phyloP scores from a whole-genome alignment of 2,888 invertebrate species.

The Orthosia gothica region DNA sequence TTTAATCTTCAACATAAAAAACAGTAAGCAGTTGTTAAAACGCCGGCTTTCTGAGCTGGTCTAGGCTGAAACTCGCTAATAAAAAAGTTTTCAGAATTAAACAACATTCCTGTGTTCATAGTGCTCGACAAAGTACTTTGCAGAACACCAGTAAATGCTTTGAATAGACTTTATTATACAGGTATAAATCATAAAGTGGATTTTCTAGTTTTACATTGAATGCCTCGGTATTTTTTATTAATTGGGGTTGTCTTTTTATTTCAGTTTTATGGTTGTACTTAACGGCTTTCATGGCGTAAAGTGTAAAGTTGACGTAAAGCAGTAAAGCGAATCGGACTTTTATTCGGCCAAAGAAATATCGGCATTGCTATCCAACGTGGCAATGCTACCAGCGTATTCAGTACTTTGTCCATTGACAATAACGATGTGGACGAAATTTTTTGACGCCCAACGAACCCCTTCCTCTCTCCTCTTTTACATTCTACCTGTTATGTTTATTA shows the following conservation, averaged over 20 bases:
- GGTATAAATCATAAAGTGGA: background rate
- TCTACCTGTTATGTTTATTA: too few relatives aligned
- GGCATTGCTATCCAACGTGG: too few relatives aligned
- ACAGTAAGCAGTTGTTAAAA: constrained; percentile 47
- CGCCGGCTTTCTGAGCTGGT: constrained; percentile 36
- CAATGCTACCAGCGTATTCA: too few relatives aligned
- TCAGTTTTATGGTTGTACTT: background rate
- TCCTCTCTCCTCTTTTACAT: too few relatives aligned
- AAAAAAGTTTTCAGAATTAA: constrained; percentile 54
- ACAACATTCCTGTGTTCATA: constrained; percentile 33
- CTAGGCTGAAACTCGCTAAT: constrained; percentile 53
- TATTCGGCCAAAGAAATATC: too few relatives aligned
- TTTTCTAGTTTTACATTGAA: constrained; percentile 1
- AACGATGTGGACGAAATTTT: too few relatives aligned
- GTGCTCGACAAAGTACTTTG: constrained; percentile 32
- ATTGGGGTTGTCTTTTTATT: background rate
- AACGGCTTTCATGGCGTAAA: background rate
- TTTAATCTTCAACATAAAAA: constrained; percentile 28
- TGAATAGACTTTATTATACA: constrained; percentile 29
- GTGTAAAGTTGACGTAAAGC: too few relatives aligned
- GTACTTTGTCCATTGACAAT: too few relatives aligned
- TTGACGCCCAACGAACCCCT: too few relatives aligned
- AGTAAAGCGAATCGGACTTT: background rate
- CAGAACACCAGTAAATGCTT: constrained; percentile 32
- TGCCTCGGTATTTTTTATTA: background rate